Percentiles rank a stretch among this genome's conserved stretches.
These are phyloP conservation scores for Probaryconus sp. DNA, from an alignment of 1,140 invertebrate genomes.

Conservation along the genomic window DNA sequence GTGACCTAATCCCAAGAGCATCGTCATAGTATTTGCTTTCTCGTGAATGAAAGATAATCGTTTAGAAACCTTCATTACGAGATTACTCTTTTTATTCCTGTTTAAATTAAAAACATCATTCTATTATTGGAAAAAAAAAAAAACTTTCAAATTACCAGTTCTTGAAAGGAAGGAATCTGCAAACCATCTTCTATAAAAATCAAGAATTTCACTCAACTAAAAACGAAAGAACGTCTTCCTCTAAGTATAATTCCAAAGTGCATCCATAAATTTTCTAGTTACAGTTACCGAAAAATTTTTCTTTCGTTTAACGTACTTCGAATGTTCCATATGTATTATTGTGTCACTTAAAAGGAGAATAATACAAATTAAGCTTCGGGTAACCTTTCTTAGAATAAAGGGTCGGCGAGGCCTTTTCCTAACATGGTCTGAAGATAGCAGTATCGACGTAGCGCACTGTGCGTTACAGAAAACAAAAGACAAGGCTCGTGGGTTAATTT, in stretches of 20 bases:
- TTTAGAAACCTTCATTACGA: slow-evolving; percentile 26
- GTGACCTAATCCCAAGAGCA: slow-evolving; percentile 50
- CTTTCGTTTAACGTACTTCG: slow-evolving; percentile 12
- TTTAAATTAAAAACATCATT: slow-evolving; percentile 32
- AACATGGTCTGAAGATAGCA: slow-evolving; percentile 64
- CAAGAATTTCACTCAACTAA: too few species aligned
- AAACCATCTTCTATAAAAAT: too few species aligned
- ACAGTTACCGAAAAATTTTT: too few species aligned
- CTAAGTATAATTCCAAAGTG: too few species aligned
- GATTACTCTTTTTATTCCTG: slow-evolving; percentile 9
- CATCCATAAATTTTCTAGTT: too few species aligned
- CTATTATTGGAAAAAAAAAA: too few species aligned
- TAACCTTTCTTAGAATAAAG: slow-evolving; percentile 23
- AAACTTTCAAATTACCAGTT: slow-evolving; percentile 1
- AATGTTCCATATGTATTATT: slow-evolving; percentile 39
- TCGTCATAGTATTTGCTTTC: slow-evolving; percentile 44
- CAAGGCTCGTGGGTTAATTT: slow-evolving; percentile 7
- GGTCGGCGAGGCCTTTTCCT: slow-evolving; percentile 72
- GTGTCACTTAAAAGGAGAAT: slow-evolving; percentile 75
- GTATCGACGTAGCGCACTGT: slow-evolving; percentile 6
- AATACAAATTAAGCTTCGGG: slow-evolving; percentile 70
- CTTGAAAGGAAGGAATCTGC: too few species aligned
- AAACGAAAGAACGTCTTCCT: too few species aligned
- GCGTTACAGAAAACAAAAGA: slow-evolving; percentile 29
- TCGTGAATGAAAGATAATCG: slow-evolving; percentile 20